A percentile compares a stretch with the other conserved stretches of the same genome.
Evolutionary conservation across 2,113 vertebrate genomes (phyloP).

Genomic region (Columba janthina): DNA sequence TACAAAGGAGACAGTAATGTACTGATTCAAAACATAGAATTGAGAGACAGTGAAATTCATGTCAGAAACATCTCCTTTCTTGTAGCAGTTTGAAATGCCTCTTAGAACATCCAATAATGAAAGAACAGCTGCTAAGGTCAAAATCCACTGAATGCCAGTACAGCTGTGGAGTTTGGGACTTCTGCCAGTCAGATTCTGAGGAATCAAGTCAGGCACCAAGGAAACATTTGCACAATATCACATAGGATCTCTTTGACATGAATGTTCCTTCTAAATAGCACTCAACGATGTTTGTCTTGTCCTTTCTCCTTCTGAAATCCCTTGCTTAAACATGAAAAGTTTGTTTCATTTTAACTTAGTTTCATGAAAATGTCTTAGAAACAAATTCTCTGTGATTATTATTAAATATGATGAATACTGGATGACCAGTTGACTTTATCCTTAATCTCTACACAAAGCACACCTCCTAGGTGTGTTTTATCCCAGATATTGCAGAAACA

Average conservation of each 20-base stretch:
- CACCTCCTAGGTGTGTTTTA: background rate
- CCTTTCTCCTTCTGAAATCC: background rate
- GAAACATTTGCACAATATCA: background rate
- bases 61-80: background rate
- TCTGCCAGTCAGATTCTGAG: background rate
- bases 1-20: background rate
- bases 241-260: background rate
- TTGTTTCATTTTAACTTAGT: background rate
- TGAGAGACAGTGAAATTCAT: background rate
- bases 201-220: background rate
- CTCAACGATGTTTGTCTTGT: background rate
- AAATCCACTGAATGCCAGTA: background rate
- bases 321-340: background rate
- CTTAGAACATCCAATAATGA: background rate
- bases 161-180: background rate
- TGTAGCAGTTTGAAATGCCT: background rate
- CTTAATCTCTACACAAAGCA: background rate
- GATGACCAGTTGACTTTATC: background rate
- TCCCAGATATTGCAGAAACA: background rate
- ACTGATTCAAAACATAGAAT: background rate
- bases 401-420: background rate
- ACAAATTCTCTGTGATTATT: background rate
- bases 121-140: background rate
- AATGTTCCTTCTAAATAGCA: background rate
- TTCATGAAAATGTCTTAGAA: background rate